Evolutionary conservation across 2,888 invertebrate genomes (phyloP).

Genomic region (Lordiphosa andalusiaca): DNA sequence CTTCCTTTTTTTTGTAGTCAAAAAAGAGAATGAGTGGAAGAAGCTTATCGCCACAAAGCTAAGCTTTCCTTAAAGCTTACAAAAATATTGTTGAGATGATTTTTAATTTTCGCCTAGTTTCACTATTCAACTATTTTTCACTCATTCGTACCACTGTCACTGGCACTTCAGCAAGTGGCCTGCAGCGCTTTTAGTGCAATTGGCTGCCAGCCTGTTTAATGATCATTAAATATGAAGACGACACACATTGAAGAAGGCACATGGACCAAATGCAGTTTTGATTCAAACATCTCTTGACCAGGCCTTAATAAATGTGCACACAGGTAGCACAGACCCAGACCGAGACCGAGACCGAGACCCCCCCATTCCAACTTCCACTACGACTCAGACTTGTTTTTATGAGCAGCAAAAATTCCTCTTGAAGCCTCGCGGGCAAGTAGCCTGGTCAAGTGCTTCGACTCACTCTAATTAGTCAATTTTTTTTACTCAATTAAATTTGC

Average conservation of each 20-base stretch:
- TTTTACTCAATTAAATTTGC: constrained; percentile 72
- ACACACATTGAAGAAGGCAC: constrained; percentile 49
- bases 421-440: constrained; percentile 38
- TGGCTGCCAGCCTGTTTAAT: constrained; percentile 72
- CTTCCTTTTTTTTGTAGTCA: too few species aligned
- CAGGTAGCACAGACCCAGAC: constrained; percentile 25
- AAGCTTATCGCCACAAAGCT: too few species aligned
- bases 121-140: background rate
- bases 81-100: too few species aligned
- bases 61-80: too few species aligned
- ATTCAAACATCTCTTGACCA: constrained; percentile 75
- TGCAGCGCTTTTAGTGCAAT: constrained; percentile 71
- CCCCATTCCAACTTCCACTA: constrained; percentile 33
- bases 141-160: constrained; percentile 7
- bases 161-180: constrained; percentile 34
- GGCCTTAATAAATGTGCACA: constrained; percentile 67
- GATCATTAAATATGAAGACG: constrained; percentile 73
- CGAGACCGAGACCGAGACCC: constrained; percentile 50
- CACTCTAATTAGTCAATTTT: constrained; percentile 74
- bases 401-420: constrained; percentile 37
- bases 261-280: constrained; percentile 48
- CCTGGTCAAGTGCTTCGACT: constrained; percentile 67
- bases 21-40: too few species aligned
- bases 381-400: constrained; percentile 58
- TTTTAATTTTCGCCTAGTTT: background rate